Base-by-base conservation (phyloP, 2,888 invertebrate genomes). In the Panzeria rudis region DNA sequence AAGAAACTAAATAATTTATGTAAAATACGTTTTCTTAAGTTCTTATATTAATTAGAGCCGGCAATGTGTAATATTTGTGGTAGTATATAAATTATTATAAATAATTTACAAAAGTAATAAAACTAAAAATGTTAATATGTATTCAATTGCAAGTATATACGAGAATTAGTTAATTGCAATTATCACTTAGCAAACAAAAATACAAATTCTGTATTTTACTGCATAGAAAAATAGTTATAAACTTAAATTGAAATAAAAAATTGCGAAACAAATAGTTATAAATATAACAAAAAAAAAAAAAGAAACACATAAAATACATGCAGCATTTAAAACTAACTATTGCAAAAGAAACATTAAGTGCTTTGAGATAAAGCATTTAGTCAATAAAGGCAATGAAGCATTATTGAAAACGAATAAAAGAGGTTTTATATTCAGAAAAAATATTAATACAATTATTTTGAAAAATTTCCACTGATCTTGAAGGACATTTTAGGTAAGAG, bases 51-150 rank as follows among this genome's bases (percentile, higher is more conserved):
- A 83, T 72, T 61, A 87, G 89, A 89, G 90, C 90, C 90, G 90
- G 90, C 87, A 88, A 89, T 87, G 90, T 90, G 90, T 90, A 90
- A 90, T 90, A 90, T 87, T 86, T 86, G 87, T 83, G 84, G 76
- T 82, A 84, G 75, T 79, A 83, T 41, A 54, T 52, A 71, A 69
- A 79, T 25, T 25, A 76, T 78, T 41, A 85, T 32, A 76, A 84
- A 52, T 54, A 80, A 82, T 62, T 29, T 64, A 79, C 62, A 77
- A 50, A 79, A 78, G 86, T 80, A 84, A 86, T 87, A 87, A 87
- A 86, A 82, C 84, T 59, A 73, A 52, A 38, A 90, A 92, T 17
- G 17, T 41, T 35, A 90, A 90, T 9, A n/a, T 44, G 7, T 44
- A 44, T 90, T 90, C 90, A 91, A 90, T 90, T 91, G 90, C 62